phyloP scores from a whole-genome alignment of 2,113 vertebrate species.

The Pycnonotus jocosus region DNA sequence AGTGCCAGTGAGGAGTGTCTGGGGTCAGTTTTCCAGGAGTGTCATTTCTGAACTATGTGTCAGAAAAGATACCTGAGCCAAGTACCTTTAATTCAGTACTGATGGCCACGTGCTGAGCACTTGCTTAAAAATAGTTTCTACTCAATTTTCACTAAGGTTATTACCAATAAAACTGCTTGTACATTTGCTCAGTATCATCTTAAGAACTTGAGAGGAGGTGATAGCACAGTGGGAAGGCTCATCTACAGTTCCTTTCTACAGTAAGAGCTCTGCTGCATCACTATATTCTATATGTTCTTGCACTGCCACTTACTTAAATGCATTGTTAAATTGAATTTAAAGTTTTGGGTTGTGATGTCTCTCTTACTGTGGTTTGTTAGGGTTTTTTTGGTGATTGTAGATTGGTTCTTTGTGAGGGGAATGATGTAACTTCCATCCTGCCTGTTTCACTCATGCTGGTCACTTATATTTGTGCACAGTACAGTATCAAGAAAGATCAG shows the following conservation, averaged over 20 bases:
- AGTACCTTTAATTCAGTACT: not conserved
- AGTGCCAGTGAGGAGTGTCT: not conserved
- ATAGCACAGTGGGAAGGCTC: not conserved
- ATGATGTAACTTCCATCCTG: not conserved
- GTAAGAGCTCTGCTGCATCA: not conserved
- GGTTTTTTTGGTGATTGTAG: not conserved
- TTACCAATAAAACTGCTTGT: not conserved
- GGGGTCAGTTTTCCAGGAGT: not conserved
- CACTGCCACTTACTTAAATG: not conserved
- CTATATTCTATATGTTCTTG: not conserved
- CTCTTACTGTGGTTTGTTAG: not conserved
- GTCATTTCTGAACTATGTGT: not conserved
- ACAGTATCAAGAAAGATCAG: not conserved
- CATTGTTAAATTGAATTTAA: not conserved
- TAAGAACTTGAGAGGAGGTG: not conserved
- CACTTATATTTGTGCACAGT: not conserved
- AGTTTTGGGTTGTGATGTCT: not conserved
- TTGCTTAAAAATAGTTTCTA: not conserved
- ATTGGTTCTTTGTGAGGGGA: not conserved
- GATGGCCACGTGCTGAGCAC: not conserved
- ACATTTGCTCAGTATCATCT: not conserved
- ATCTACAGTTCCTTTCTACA: not conserved
- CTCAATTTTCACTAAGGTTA: not conserved
- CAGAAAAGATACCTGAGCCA: not conserved
- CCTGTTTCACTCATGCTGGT: not conserved